Percentiles rank a stretch among this genome's conserved stretches.
Evolutionary conservation across 2,113 vertebrate species (phyloP).

Genomic region (Callorhinus ursinus): DNA sequence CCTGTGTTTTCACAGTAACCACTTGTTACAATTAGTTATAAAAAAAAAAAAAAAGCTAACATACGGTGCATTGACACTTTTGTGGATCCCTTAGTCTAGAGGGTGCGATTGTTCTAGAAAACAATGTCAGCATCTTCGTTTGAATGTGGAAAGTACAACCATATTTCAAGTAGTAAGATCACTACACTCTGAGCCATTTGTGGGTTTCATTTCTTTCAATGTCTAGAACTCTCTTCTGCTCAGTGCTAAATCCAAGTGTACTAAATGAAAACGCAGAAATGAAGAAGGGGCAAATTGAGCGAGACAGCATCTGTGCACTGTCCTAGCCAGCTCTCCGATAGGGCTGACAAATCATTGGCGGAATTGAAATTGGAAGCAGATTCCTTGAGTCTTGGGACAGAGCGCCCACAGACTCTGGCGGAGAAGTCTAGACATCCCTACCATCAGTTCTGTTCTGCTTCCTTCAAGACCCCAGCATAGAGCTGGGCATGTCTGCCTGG

Average conservation of each 20-base stretch:
- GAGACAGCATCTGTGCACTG: accelerated
- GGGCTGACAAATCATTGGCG: background rate
- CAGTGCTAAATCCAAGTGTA: background rate
- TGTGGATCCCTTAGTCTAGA: constrained; percentile 54
- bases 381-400: background rate
- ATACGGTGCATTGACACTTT: constrained; percentile 51
- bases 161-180: constrained; percentile 35
- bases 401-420: background rate
- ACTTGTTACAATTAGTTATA: constrained; percentile 67
- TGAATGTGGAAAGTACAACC: background rate
- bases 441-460: background rate
- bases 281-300: background rate
- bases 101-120: constrained; percentile 54
- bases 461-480: background rate
- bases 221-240: background rate
- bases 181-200: background rate
- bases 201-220: background rate
- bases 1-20: background rate
- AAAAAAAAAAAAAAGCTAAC: background rate
- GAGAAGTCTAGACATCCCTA: background rate
- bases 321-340: background rate
- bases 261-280: background rate
- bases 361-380: background rate
- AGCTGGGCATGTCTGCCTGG: background rate
- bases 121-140: constrained; percentile 53